Base-by-base conservation (phyloP, 2,797 vertebrate genomes). In the Stomatorhinus walkeri region DNA sequence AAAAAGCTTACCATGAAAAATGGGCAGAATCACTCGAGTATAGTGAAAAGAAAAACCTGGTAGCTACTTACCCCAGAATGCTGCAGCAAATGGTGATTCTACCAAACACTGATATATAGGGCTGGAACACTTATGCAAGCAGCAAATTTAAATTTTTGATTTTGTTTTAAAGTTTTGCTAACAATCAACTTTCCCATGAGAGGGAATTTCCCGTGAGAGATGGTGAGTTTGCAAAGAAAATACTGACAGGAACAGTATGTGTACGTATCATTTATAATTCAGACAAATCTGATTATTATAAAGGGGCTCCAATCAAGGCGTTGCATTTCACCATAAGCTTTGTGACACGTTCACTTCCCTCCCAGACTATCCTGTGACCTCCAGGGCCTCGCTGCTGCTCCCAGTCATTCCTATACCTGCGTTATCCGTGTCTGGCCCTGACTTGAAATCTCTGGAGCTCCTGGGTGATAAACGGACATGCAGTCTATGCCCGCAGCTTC, bases 391-490 rank as follows among this genome's bases (percentile, higher is more conserved):
- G 4, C 32, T 40, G 28, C 61, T 14, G 10, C 16, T 79, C 72
- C 28, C 72, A 7, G 36, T 43, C 36, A 40, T 1, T 12, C 72
- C n/a, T 24, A 48, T 24, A 84, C 79, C 79, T 49, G 40, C n/a
- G 10, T 24, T 84, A 24, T 22, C 43, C 40, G 61, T 1, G 9
- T 68, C 61, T 10, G 61, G 61, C 24, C 61, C 61, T 1, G 61
- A 10, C 79, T 9, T 49, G 90, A 64, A 90, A 94, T 90, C 94
- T 93, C 91, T 61, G 90, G 93, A 95, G 94, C 92, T 95, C 93
- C 90, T 91, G 92, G 87, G 93, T 97, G 96, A 97, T 97, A 96
- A 96, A 97, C 97, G 96, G 94, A 94, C 95, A 93, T 95, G 95
- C 94, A 96, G 95, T 96, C 95, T 96, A 93, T 94, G 95, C 93